Percentiles rank a stretch among this genome's conserved stretches.
Conservation (phyloP, 2,113 vertebrate species). For the Otocyon megalotis region DNA sequence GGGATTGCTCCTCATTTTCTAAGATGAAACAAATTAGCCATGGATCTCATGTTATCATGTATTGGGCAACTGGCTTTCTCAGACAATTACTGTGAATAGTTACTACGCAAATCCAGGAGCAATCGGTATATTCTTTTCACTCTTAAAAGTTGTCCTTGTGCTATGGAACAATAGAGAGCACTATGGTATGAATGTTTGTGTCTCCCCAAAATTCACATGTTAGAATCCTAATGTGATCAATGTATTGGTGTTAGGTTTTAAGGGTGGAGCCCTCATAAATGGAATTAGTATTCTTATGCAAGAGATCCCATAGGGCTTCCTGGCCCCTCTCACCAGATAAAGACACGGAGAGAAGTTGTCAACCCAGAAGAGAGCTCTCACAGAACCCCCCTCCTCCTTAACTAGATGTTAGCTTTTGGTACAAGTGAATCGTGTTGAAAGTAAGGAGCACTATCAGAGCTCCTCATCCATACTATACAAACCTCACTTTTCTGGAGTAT, state of each 20-base stretch:
- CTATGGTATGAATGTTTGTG: neutral
- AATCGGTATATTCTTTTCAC: neutral
- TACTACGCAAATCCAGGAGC: neutral
- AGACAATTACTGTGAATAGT: neutral
- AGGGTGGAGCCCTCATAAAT: neutral
- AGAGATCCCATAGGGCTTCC: neutral
- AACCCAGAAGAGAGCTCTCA: neutral
- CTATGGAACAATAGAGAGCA: too few relatives aligned
- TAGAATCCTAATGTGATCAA: neutral
- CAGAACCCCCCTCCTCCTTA: neutral
- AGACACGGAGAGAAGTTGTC: neutral
- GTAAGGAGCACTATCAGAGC: neutral
- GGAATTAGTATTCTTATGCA: neutral
- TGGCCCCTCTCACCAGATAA: neutral
- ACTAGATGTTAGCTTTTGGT: neutral
- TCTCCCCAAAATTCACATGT: neutral
- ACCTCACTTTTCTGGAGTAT: neutral
- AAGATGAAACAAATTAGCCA: too few relatives aligned
- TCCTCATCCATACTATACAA: too few relatives aligned
- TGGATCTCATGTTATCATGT: neutral
- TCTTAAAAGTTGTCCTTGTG: neutral
- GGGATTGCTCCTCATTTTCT: accelerated
- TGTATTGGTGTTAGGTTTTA: neutral
- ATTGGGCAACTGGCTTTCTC: neutral
- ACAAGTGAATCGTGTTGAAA: neutral